Evolutionary conservation across 2,888 invertebrate species (phyloP), one percentile per base, ranked within the genome.

Genomic region (Troides aeacus): DNA sequence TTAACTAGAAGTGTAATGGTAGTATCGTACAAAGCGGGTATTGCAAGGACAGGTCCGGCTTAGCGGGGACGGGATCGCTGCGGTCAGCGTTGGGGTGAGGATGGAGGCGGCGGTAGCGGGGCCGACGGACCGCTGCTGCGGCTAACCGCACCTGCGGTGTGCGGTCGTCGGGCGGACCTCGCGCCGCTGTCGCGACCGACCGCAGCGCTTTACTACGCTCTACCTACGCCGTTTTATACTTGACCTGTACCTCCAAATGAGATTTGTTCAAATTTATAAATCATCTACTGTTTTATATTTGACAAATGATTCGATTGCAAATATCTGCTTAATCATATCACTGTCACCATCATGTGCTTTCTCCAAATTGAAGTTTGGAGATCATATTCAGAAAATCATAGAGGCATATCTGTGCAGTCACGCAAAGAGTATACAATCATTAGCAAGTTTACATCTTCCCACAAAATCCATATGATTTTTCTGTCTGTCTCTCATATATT

Each of bases 161-260:
- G 85, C 79, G 86, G 88, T 78, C 71, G 79, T 81, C 79, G 83
- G 81, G 72, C 74, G 77, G 75, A 77, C 77, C 74, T 77, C 75
- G 74, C 75, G 72, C 74, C 61, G 75, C 69, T 63, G 64, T 63
- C 64, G 65, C 65, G 62, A 53, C 62, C 10, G 57, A 69, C 69
- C 69, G 65, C 69, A 65, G 39, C 60, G 23, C 69, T 67, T 56
- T 42, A 76, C 81, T 75, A 78, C 73, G 75, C 74, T 77, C 77
- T 74, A 79, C 74, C 75, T 67, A 64, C 57, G 21, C 60, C 39
- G 36, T 50, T 53, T 64, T 17, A 36, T 50, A 5, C 18, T 50
- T 50, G 18, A 50, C 50, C 50, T 17, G 5, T 5, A 50, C 17
- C 17, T 5, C 50, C 15, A 50, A 50, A 50, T 17, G 18, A 50